Evolutionary conservation across 1,140 invertebrate genomes (phyloP).

Genomic region (Eueides isabella): DNA sequence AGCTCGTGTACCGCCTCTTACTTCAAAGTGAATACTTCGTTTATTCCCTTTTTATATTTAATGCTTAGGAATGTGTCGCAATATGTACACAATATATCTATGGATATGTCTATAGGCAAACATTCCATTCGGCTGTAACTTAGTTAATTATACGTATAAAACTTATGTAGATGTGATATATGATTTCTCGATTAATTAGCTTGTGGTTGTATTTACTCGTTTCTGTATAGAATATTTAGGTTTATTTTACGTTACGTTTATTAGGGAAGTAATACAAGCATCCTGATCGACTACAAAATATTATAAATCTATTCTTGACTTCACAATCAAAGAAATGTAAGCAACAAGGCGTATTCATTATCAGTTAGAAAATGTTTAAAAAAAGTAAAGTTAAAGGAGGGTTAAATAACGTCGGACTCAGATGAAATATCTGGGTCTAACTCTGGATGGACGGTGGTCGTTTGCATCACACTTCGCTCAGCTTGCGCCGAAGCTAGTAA

Average conservation of each 20-base stretch:
- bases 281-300: neutral
- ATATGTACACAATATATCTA: neutral
- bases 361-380: too few relatives aligned
- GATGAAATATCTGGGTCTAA: too few relatives aligned
- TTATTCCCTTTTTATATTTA: conserved; percentile 31
- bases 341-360: too few relatives aligned
- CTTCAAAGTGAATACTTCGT: conserved; percentile 34
- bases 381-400: too few relatives aligned
- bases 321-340: too few relatives aligned
- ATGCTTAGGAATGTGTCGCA: conserved; percentile 21
- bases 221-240: neutral
- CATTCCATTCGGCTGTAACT: neutral
- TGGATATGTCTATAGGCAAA: neutral
- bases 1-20: conserved; percentile 30
- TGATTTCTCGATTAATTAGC: conserved; percentile 8
- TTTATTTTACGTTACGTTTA: neutral
- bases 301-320: neutral
- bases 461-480: too few relatives aligned
- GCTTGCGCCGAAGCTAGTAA: too few relatives aligned
- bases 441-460: too few relatives aligned
- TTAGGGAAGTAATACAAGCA: neutral
- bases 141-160: neutral
- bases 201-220: neutral
- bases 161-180: neutral
- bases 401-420: too few relatives aligned